Conservation (phyloP, 2,888 invertebrate species). For the Gymnocheta viridis region DNA sequence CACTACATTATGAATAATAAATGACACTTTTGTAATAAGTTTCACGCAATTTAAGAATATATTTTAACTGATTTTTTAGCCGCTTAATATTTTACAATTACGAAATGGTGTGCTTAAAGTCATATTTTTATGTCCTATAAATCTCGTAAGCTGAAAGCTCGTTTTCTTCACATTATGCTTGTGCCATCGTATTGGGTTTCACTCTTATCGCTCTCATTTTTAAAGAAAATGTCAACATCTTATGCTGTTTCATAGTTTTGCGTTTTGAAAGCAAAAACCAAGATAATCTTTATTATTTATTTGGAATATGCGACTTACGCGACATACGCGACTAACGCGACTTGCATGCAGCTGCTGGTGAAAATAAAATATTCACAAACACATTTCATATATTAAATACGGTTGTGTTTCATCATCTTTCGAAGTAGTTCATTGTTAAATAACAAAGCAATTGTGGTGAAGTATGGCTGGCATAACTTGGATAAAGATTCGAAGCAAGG, state of each 20-base stretch:
- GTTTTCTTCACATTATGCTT: too few species aligned
- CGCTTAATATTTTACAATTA: too few species aligned
- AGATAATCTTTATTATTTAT: neutral
- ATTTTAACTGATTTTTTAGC: too few species aligned
- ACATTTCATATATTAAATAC: neutral
- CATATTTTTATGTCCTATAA: too few species aligned
- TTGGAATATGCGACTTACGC: too few species aligned
- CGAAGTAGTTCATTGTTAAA: slow-evolving; percentile 1
- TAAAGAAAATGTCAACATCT: neutral
- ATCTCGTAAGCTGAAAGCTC: too few species aligned
- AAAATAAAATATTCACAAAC: neutral
- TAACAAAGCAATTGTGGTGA: slow-evolving; percentile 22
- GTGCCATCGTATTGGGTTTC: neutral
- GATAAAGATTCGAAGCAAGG: neutral
- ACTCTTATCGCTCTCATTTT: neutral
- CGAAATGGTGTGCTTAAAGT: too few species aligned
- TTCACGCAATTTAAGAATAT: too few species aligned
- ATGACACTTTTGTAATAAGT: too few species aligned
- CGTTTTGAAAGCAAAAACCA: neutral
- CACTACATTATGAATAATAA: too few species aligned
- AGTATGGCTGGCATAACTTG: neutral
- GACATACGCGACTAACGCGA: neutral
- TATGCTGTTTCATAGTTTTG: neutral
- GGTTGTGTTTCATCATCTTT: neutral
- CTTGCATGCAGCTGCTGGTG: neutral